phyloP scores from a whole-genome alignment of 2,113 vertebrate species.

The Bettongia penicillata region DNA sequence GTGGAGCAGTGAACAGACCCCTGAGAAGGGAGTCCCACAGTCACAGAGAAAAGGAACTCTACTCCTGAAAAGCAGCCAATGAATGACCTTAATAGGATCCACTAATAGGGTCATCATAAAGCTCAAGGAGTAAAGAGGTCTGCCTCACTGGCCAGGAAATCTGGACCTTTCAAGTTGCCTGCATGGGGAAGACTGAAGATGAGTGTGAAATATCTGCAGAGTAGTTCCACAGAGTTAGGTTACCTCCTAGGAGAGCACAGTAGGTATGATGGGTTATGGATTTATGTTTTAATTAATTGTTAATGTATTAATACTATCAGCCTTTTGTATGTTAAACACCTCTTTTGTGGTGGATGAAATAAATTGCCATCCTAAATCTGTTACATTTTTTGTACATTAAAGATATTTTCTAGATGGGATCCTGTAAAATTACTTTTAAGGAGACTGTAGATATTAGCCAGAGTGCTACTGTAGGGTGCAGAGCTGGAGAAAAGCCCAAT shows the following conservation, averaged over 20 bases:
- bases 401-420: background rate
- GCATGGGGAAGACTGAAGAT: background rate
- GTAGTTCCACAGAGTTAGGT: background rate
- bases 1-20: background rate
- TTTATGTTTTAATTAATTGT: background rate
- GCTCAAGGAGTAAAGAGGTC: background rate
- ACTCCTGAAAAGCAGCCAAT: background rate
- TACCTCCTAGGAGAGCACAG: background rate
- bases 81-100: background rate
- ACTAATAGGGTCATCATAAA: background rate
- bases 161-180: background rate
- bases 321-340: background rate
- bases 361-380: background rate
- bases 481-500: background rate
- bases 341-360: background rate
- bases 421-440: background rate
- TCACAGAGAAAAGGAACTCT: background rate
- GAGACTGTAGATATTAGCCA: background rate
- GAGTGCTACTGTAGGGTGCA: background rate
- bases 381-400: background rate
- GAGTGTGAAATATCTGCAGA: no score
- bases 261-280: background rate
- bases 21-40: background rate
- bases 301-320: background rate
- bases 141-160: background rate